Evolutionary conservation across 2,113 vertebrate genomes (phyloP).

Genomic region (Zosterops pallidus): DNA sequence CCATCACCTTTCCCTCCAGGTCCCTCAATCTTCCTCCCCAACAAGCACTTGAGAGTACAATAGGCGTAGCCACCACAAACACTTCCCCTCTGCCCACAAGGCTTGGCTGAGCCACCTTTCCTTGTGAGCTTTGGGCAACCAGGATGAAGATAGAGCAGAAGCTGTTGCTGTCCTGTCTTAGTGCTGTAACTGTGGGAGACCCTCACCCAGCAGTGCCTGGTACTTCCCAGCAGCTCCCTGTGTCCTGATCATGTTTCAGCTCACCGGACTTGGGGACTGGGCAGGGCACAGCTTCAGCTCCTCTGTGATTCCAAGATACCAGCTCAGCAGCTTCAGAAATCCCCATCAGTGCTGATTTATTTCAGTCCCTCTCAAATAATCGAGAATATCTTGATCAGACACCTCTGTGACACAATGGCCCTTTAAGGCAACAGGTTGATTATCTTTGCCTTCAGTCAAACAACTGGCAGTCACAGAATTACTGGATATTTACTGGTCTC

Average conservation of each 20-base stretch:
- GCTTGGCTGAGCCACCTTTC: background rate
- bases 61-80: background rate
- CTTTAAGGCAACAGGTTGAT: background rate
- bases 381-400: background rate
- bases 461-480: background rate
- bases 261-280: background rate
- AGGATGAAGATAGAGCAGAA: background rate
- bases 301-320: background rate
- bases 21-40: background rate
- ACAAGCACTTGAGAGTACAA: accelerated
- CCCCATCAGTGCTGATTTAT: background rate
- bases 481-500: background rate
- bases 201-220: background rate
- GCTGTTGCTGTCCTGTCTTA: background rate
- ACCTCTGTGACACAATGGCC: background rate
- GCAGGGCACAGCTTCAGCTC: background rate
- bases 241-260: accelerated
- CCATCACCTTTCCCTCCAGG: background rate
- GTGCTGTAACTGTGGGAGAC: background rate
- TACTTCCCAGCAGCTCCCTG: background rate
- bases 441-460: background rate
- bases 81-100: background rate
- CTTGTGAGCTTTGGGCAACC: background rate
- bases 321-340: background rate
- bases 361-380: background rate